phyloP scores from a whole-genome alignment of 1,140 invertebrate genomes.

The Diabrotica undecimpunctata region DNA sequence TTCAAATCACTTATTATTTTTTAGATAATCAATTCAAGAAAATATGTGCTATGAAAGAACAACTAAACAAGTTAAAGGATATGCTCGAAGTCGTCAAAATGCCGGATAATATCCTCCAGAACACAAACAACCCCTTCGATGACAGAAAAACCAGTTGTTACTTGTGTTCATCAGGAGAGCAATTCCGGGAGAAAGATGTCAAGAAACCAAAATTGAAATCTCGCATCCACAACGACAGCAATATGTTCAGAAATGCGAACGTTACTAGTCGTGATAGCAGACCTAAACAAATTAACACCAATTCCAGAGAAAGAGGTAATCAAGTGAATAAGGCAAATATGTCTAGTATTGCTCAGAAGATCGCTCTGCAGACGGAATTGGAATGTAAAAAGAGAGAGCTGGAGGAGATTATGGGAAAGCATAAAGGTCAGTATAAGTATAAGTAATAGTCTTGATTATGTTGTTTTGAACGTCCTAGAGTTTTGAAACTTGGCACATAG shows the following conservation, averaged over 20 bases:
- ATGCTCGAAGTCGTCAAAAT: slow-evolving; percentile 46
- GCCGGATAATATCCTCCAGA: slow-evolving; percentile 33
- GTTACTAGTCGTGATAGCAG: slow-evolving; percentile 4
- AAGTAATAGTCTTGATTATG: slow-evolving; percentile 3
- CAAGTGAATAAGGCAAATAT: slow-evolving; percentile 26
- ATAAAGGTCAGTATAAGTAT: slow-evolving; percentile 40
- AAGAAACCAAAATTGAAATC: slow-evolving; percentile 25
- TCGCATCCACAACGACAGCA: slow-evolving; percentile 22
- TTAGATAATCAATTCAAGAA: slow-evolving; percentile 40
- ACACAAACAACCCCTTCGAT: slow-evolving; percentile 28
- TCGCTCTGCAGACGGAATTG: slow-evolving; percentile 40
- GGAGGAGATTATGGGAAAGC: slow-evolving; percentile 50
- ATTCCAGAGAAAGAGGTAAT: slow-evolving; percentile 34
- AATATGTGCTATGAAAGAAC: slow-evolving; percentile 46
- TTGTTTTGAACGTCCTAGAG: too few species aligned
- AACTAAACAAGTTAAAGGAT: slow-evolving; percentile 43
- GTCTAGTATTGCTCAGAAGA: slow-evolving; percentile 33
- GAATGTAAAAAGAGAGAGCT: slow-evolving; percentile 47
- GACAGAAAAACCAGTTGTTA: slow-evolving; percentile 33
- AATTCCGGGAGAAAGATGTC: slow-evolving; percentile 41
- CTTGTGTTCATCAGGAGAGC: slow-evolving; percentile 40
- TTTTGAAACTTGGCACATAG: too few species aligned
- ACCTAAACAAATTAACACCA: slow-evolving; percentile 41
- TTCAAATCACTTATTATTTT: too few species aligned
- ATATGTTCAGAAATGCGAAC: slow-evolving; percentile 24